Conservation (phyloP, 2,888 invertebrate genomes). For the Andrena praecox region DNA sequence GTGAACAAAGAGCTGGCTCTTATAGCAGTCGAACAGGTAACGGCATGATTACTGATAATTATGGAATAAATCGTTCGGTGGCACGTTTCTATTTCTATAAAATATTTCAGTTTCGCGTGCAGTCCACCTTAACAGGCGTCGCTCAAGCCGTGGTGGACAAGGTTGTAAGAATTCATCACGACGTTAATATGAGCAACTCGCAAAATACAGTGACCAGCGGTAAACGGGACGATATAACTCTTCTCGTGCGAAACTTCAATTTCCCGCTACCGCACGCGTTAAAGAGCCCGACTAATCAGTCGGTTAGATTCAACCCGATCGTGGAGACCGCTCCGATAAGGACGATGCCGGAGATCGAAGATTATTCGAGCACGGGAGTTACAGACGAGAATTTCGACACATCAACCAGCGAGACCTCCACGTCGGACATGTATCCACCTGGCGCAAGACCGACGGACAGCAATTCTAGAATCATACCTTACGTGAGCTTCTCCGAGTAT, state of each 20-base stretch:
- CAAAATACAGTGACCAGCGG: conserved; percentile 85
- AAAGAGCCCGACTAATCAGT: conserved; percentile 86
- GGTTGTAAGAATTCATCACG: conserved; percentile 93
- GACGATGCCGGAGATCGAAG: conserved; percentile 70
- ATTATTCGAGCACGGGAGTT: conserved; percentile 68
- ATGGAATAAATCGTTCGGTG: neutral
- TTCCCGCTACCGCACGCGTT: conserved; percentile 90
- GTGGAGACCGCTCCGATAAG: conserved; percentile 85
- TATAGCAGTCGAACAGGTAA: conserved; percentile 91
- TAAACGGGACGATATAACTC: conserved; percentile 93
- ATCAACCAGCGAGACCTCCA: conserved; percentile 83
- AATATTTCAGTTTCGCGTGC: conserved; percentile 88
- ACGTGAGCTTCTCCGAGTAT: conserved; percentile 94
- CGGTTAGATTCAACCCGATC: conserved; percentile 88
- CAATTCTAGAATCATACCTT: conserved; percentile 91
- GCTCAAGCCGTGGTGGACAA: conserved; percentile 95
- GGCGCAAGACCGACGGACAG: conserved; percentile 86
- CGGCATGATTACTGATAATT: neutral
- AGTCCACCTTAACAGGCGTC: conserved; percentile 92
- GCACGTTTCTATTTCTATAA: neutral
- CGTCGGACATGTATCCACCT: conserved; percentile 81
- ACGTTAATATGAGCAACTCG: conserved; percentile 88
- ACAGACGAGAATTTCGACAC: conserved; percentile 79
- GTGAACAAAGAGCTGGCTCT: conserved; percentile 93
- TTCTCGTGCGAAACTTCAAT: conserved; percentile 94